Evolutionary conservation across 2,113 vertebrate species (phyloP).

Genomic region (Chionis minor): DNA sequence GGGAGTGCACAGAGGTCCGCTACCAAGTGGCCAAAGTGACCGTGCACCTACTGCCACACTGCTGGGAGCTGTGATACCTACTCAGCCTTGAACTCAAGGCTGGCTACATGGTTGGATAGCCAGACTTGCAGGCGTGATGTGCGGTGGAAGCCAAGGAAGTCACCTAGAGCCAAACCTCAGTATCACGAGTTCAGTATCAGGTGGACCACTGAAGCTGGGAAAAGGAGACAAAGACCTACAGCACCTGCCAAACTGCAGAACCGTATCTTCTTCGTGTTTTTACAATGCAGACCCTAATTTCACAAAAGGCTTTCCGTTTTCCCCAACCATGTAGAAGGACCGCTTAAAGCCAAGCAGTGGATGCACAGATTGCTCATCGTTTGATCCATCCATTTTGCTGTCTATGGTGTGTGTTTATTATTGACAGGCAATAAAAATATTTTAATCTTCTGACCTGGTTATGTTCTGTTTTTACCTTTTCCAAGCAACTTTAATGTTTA

Average conservation of each 20-base stretch:
- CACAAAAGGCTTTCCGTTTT: neutral
- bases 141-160: neutral
- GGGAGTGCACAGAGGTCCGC: neutral
- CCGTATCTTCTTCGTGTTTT: neutral
- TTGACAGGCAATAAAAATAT: neutral
- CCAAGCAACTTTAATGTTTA: neutral
- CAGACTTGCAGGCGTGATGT: neutral
- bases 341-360: neutral
- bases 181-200: neutral
- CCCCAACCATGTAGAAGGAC: neutral
- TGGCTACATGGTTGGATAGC: fast-evolving
- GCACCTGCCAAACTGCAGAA: neutral
- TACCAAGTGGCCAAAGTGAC: neutral
- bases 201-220: neutral
- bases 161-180: neutral
- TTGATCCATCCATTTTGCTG: neutral
- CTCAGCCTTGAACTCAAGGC: neutral
- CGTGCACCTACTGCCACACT: fast-evolving
- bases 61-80: neutral
- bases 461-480: neutral
- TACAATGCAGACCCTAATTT: neutral
- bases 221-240: neutral
- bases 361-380: neutral
- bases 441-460: neutral
- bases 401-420: neutral